Evolutionary conservation across 2,888 invertebrate genomes (phyloP).

Genomic region (Trichogramma evanescens): DNA sequence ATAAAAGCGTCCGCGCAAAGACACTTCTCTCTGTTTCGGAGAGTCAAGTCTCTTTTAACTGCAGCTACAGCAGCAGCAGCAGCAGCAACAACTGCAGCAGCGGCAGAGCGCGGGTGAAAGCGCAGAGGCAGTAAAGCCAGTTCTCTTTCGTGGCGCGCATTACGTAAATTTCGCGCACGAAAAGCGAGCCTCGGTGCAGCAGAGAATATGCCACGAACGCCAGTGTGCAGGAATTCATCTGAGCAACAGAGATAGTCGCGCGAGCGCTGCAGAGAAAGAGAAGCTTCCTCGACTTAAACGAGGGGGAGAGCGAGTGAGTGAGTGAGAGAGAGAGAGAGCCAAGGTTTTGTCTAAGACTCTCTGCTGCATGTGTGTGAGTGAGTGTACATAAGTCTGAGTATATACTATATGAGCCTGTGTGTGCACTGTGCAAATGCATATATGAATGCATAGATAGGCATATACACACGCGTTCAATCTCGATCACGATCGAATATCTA

Average conservation of each 20-base stretch:
- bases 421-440: too few species aligned
- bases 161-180: slow-evolving; percentile 25
- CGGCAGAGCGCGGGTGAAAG: slow-evolving; percentile 20
- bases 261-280: not conserved
- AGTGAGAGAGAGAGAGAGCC: slow-evolving; percentile 2
- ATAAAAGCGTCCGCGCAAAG: too few species aligned
- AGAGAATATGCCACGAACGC: slow-evolving; percentile 12
- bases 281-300: slow-evolving; percentile 9
- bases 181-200: slow-evolving; percentile 7
- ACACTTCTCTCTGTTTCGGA: not conserved
- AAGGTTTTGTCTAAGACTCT: not conserved
- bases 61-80: not conserved
- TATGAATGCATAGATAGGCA: too few species aligned
- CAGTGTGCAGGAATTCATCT: not conserved
- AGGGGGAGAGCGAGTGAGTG: not conserved
- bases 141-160: slow-evolving; percentile 2
- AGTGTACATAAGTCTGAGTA: not conserved
- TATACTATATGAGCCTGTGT: not conserved
- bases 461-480: slow-evolving; percentile 14
- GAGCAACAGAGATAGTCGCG: slow-evolving; percentile 7
- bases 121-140: slow-evolving; percentile 2
- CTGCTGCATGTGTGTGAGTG: not conserved
- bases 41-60: not conserved
- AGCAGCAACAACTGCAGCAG: not conserved
- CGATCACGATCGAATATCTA: slow-evolving; percentile 23